Evolutionary conservation across 2,113 vertebrate species (phyloP).

Genomic region (Isurus oxyrinchus): DNA sequence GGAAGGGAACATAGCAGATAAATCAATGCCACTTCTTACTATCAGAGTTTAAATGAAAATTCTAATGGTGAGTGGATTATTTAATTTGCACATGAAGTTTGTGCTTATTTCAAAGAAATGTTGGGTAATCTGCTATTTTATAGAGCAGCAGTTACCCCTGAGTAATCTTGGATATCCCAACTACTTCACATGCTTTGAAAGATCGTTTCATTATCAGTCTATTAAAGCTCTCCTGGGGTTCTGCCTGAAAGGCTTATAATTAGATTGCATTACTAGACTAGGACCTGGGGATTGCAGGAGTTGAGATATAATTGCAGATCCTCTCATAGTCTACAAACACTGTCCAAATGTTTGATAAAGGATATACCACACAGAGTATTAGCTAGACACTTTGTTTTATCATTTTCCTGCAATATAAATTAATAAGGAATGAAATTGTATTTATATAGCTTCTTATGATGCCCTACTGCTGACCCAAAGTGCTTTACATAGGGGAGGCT

Average conservation of each 20-base stretch:
- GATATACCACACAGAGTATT: neutral
- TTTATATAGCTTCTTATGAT: neutral
- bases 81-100: neutral
- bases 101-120: neutral
- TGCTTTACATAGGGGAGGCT: neutral
- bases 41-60: neutral
- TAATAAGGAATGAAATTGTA: neutral
- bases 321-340: neutral
- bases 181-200: neutral
- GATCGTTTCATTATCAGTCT: constrained; percentile 11
- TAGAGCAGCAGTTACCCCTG: neutral
- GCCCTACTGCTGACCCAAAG: neutral
- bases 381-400: neutral
- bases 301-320: neutral
- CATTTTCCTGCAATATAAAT: neutral
- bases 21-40: neutral
- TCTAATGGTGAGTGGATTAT: neutral
- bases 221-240: constrained; percentile 10
- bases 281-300: constrained; percentile 11
- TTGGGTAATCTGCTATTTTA: neutral
- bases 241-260: neutral
- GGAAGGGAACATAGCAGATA: neutral
- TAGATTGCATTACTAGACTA: neutral
- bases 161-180: neutral
- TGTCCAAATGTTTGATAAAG: neutral